Conservation (phyloP, 2,113 vertebrate species). For the Nansenia antarctica region DNA sequence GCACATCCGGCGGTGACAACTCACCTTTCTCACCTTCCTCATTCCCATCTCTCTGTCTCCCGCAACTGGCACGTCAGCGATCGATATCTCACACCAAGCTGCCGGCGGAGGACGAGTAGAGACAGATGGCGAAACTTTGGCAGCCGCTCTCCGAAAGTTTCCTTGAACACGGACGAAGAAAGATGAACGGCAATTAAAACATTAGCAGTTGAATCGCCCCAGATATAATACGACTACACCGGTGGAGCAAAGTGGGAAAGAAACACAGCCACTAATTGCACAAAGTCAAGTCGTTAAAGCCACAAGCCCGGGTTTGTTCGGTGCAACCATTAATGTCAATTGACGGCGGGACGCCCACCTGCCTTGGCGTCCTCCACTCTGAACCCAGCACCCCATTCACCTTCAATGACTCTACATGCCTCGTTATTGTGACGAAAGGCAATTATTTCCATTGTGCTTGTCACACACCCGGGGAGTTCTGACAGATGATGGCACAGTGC, state of each 20-base stretch:
- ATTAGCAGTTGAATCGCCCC: conserved; percentile 26
- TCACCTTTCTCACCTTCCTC: not conserved
- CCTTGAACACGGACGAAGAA: conserved; percentile 40
- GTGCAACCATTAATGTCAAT: conserved; percentile 19
- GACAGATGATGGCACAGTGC: conserved; percentile 23
- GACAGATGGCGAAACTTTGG: conserved; percentile 64
- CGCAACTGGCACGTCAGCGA: not conserved
- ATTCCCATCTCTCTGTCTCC: not conserved
- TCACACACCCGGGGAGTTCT: conserved; percentile 27
- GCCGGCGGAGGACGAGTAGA: conserved; percentile 42
- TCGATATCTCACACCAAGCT: conserved; percentile 36
- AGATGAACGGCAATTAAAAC: conserved; percentile 55
- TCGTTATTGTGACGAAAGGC: conserved; percentile 28
- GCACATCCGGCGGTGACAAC: too few relatives aligned
- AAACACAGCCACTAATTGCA: conserved; percentile 26
- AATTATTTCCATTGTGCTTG: conserved; percentile 42
- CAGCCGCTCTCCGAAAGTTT: conserved; percentile 50
- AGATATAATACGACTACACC: conserved; percentile 26
- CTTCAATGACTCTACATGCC: conserved; percentile 23
- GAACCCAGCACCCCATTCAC: not conserved
- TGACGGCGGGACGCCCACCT: conserved; percentile 20
- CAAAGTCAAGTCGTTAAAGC: conserved; percentile 22
- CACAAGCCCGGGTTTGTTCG: conserved; percentile 13
- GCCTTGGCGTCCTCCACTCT: not conserved
- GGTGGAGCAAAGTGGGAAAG: conserved; percentile 21